These are phyloP conservation scores for Syrrhaptes paradoxus DNA, from an alignment of 2,113 vertebrate species.

Conservation along the genomic window DNA sequence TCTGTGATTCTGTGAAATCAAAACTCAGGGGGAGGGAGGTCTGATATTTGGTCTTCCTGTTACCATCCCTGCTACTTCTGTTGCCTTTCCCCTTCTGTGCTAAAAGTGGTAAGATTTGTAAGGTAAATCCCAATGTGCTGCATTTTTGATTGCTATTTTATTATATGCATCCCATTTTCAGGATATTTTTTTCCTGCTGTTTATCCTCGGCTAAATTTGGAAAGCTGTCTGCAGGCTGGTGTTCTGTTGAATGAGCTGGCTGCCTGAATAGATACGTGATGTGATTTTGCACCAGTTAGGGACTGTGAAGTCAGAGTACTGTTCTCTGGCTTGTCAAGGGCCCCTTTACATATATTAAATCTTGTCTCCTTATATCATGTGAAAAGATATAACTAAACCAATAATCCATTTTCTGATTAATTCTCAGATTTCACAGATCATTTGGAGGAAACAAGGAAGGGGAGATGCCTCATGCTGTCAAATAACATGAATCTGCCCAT, in stretches of 20 bases:
- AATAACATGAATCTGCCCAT: neutral
- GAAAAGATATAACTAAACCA: neutral
- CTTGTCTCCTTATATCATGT: neutral
- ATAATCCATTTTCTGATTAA: neutral
- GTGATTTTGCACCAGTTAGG: slow-evolving; percentile 9
- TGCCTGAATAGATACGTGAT: neutral
- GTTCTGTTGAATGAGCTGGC: slow-evolving; percentile 23
- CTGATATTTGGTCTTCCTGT: neutral
- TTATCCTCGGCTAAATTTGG: slow-evolving; percentile 58
- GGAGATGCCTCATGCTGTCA: neutral
- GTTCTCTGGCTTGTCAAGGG: neutral
- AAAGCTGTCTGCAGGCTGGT: slow-evolving; percentile 36
- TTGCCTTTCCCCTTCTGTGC: neutral
- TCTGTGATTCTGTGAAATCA: too few species aligned
- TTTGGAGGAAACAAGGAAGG: neutral
- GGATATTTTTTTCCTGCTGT: slow-evolving; percentile 26
- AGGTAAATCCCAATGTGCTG: neutral
- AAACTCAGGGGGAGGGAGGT: rapidly evolving
- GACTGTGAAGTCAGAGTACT: neutral
- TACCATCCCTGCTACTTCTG: neutral
- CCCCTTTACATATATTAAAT: neutral
- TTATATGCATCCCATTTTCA: slow-evolving; percentile 3
- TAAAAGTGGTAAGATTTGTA: neutral
- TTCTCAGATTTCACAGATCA: neutral
- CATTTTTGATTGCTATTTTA: slow-evolving; percentile 13